These are phyloP conservation scores for Sebastes paucispinis DNA, from an alignment of 2,797 vertebrate genomes.

Conservation along the genomic window DNA sequence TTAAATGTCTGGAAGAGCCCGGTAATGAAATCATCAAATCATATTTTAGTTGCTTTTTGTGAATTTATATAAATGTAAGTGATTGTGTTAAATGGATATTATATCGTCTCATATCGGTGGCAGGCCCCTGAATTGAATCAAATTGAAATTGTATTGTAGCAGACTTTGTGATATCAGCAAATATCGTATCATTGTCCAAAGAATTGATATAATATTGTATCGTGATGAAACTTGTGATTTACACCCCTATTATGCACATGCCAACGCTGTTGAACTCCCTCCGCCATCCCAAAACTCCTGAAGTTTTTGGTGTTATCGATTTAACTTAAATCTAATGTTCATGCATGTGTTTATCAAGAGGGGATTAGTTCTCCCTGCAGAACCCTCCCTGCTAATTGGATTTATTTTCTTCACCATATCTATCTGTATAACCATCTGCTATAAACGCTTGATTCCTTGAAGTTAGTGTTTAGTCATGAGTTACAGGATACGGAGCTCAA, in stretches of 20 bases:
- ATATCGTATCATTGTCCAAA: too few species aligned
- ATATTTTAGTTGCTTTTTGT: too few species aligned
- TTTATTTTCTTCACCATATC: background rate
- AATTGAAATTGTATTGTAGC: too few species aligned
- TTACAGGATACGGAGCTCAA: background rate
- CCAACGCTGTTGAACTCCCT: background rate
- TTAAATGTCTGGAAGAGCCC: too few species aligned
- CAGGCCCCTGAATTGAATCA: too few species aligned
- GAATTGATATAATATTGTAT: too few species aligned
- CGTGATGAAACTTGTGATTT: too few species aligned
- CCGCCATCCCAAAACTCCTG: background rate
- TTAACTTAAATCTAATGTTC: background rate
- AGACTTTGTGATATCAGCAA: too few species aligned
- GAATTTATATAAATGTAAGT: too few species aligned
- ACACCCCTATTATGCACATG: background rate
- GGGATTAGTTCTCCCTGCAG: background rate
- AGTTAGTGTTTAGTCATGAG: background rate
- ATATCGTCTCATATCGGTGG: too few species aligned
- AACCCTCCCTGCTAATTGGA: background rate
- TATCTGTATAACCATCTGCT: constrained; percentile 4
- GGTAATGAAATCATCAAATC: too few species aligned
- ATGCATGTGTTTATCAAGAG: background rate
- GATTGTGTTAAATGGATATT: too few species aligned
- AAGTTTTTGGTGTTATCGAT: background rate
- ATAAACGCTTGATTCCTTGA: background rate